Evolutionary conservation across 2,113 vertebrate species (phyloP).

Genomic region (Vanacampus margaritifer): DNA sequence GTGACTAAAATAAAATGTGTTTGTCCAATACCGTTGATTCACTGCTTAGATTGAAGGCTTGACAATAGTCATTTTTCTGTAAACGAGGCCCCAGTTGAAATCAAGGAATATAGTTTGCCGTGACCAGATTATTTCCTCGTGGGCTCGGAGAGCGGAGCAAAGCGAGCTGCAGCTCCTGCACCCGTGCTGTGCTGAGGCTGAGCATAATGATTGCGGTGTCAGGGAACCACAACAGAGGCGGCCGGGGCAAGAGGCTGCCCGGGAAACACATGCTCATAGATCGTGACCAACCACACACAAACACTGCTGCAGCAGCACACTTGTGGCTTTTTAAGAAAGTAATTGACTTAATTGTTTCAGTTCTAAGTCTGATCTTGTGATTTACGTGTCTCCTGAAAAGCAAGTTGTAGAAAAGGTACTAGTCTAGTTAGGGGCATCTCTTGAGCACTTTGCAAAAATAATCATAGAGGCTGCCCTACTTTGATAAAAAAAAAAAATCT

Average conservation of each 20-base stretch:
- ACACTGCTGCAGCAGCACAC: slow-evolving; percentile 66
- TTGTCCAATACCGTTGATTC: slow-evolving; percentile 67
- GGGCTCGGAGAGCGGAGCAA: slow-evolving; percentile 53
- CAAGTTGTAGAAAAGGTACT: slow-evolving; percentile 50
- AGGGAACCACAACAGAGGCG: slow-evolving; percentile 74
- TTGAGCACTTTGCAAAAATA: neutral
- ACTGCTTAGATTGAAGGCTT: slow-evolving; percentile 41
- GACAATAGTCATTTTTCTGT: slow-evolving; percentile 65
- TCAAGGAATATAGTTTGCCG: slow-evolving; percentile 69
- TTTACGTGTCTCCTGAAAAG: slow-evolving; percentile 54
- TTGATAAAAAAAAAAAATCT: too few relatives aligned
- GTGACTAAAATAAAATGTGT: slow-evolving; percentile 24
- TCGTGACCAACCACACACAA: slow-evolving; percentile 65
- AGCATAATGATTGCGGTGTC: slow-evolving; percentile 72
- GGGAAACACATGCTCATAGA: slow-evolving; percentile 67
- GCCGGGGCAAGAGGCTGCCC: slow-evolving; percentile 59
- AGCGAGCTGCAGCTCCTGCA: slow-evolving; percentile 46
- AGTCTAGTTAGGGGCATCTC: neutral
- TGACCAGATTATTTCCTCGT: slow-evolving; percentile 73
- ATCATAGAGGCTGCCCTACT: too few relatives aligned
- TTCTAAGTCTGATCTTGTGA: slow-evolving; percentile 65
- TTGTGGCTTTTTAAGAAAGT: slow-evolving; percentile 73
- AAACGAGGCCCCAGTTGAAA: slow-evolving; percentile 52
- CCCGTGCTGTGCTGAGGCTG: slow-evolving; percentile 44
- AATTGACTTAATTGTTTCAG: slow-evolving; percentile 77